Conservation (phyloP, 2,888 invertebrate genomes). For the Melieria omissa region DNA sequence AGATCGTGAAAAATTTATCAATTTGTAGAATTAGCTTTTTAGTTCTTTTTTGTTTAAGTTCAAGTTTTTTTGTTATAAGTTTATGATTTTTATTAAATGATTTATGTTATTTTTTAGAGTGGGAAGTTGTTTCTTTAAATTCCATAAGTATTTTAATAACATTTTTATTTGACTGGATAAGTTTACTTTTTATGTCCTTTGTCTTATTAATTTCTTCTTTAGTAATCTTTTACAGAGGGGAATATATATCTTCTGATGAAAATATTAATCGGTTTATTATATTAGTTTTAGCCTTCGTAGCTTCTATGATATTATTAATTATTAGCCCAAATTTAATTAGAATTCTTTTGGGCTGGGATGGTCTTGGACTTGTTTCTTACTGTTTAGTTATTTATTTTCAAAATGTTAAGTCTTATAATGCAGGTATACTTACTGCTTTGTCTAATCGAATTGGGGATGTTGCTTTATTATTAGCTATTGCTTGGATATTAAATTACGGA, state of each 20-base stretch:
- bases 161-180: conserved; percentile 75
- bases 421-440: conserved; percentile 78
- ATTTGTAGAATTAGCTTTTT: conserved; percentile 70
- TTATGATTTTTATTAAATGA: conserved; percentile 69
- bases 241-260: conserved; percentile 73
- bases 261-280: conserved; percentile 74
- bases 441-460: conserved; percentile 52
- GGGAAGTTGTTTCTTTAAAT: conserved; percentile 70
- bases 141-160: conserved; percentile 68
- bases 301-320: conserved; percentile 76
- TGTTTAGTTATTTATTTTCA: conserved; percentile 71
- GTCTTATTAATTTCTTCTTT: conserved; percentile 75
- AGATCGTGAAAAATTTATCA: conserved; percentile 68
- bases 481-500: conserved; percentile 71
- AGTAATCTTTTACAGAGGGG: conserved; percentile 74
- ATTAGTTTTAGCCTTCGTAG: conserved; percentile 74
- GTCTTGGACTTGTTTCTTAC: too few relatives aligned
- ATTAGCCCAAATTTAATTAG: conserved; percentile 66
- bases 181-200: conserved; percentile 73
- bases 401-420: conserved; percentile 76
- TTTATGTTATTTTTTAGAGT: conserved; percentile 69
- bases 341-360: too few relatives aligned
- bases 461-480: conserved; percentile 72
- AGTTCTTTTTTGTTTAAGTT: conserved; percentile 66
- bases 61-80: conserved; percentile 64